These are phyloP conservation scores for Bruchidius siliquastri DNA, from an alignment of 2,888 invertebrate species.

Conservation along the genomic window DNA sequence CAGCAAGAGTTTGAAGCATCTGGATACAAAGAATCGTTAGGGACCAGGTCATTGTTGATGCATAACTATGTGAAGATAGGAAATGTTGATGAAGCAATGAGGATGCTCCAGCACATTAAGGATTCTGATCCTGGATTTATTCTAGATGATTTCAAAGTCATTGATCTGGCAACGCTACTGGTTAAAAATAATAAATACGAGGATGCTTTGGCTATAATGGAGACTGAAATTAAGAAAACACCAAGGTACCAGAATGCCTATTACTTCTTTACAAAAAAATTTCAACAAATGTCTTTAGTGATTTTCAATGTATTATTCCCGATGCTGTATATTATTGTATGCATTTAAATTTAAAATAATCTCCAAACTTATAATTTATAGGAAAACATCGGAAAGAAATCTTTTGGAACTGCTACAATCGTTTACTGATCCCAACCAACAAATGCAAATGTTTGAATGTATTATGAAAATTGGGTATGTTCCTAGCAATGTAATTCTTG, in stretches of 20 bases:
- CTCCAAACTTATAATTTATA: slow-evolving; percentile 1
- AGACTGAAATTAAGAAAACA: slow-evolving; percentile 39
- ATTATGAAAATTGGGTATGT: slow-evolving; percentile 53
- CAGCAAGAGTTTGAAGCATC: slow-evolving; percentile 15
- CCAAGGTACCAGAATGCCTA: slow-evolving; percentile 6
- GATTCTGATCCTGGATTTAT: slow-evolving; percentile 52
- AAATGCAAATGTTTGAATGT: slow-evolving; percentile 51
- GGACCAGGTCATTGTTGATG: slow-evolving; percentile 63
- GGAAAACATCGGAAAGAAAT: slow-evolving; percentile 51
- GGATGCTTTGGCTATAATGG: slow-evolving; percentile 50
- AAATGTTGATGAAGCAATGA: slow-evolving; percentile 53
- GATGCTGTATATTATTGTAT: too few relatives aligned
- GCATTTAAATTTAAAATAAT: too few relatives aligned
- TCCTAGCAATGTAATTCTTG: slow-evolving; percentile 55
- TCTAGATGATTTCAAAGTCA: slow-evolving; percentile 62
- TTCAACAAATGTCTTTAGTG: too few relatives aligned
- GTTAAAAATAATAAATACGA: slow-evolving; percentile 49
- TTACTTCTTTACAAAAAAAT: not conserved
- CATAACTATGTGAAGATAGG: slow-evolving; percentile 56
- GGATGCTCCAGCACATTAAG: slow-evolving; percentile 52
- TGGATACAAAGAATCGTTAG: slow-evolving; percentile 37
- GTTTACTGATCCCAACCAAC: slow-evolving; percentile 47
- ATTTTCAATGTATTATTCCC: too few relatives aligned
- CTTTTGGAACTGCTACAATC: slow-evolving; percentile 59
- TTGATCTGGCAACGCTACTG: slow-evolving; percentile 59